Evolutionary conservation across 2,888 invertebrate species (phyloP).

Genomic region (Chrysolina oricalcia): DNA sequence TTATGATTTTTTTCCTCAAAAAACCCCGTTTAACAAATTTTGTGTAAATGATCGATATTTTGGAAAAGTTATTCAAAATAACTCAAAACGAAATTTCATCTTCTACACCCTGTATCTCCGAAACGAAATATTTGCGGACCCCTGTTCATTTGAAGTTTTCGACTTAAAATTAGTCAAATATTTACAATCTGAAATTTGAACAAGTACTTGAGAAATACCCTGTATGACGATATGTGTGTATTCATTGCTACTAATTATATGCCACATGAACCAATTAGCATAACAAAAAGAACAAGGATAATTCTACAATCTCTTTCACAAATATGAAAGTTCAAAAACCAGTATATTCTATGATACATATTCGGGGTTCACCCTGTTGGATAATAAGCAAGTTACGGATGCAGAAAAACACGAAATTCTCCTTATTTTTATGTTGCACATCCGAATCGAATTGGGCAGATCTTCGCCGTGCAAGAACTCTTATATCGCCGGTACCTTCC

Average conservation of each 20-base stretch:
- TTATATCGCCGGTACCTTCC: conserved; percentile 60
- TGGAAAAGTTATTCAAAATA: too few species aligned
- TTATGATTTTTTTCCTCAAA: too few species aligned
- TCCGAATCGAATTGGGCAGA: conserved; percentile 35
- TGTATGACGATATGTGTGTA: background rate
- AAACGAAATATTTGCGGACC: too few species aligned
- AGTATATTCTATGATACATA: too few species aligned
- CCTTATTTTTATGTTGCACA: background rate
- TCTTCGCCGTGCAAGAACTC: conserved; percentile 37
- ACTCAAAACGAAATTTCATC: too few species aligned
- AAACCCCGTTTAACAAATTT: too few species aligned
- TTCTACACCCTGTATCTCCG: too few species aligned
- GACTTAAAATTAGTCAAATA: too few species aligned
- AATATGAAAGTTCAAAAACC: background rate
- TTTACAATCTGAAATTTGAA: too few species aligned
- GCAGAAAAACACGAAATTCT: background rate
- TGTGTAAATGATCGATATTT: too few species aligned
- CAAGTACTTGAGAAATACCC: background rate
- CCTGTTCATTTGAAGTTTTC: too few species aligned
- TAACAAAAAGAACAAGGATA: background rate
- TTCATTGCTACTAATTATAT: background rate
- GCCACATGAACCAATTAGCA: background rate
- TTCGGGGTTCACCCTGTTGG: background rate
- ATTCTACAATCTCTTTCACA: conserved; percentile 7
- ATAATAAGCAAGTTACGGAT: background rate